phyloP scores from a whole-genome alignment of 1,140 invertebrate genomes.

The Stegodyphus dumicola region DNA sequence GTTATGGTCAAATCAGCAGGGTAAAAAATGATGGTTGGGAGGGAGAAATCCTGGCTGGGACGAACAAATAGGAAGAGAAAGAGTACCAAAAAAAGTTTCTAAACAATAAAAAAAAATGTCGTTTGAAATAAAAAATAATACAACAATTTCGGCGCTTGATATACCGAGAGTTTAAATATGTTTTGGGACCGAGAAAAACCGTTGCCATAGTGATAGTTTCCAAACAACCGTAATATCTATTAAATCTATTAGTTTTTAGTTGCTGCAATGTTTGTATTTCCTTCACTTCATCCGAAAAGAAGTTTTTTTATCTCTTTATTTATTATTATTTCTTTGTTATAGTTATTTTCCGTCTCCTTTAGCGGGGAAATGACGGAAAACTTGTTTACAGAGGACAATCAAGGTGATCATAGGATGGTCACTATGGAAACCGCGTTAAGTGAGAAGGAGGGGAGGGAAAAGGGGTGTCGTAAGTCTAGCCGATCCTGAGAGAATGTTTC shows the following conservation, averaged over 20 bases:
- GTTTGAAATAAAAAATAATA: conserved; percentile 45
- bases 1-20: neutral
- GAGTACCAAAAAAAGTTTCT: conserved; percentile 22
- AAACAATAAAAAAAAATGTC: conserved; percentile 21
- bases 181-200: conserved; percentile 36
- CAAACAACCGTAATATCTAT: conserved; percentile 61
- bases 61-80: neutral
- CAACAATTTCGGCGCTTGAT: conserved; percentile 35
- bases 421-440: conserved; percentile 30
- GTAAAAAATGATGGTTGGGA: neutral
- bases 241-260: conserved; percentile 61
- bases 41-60: neutral
- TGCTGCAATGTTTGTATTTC: conserved; percentile 36
- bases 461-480: neutral
- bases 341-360: conserved; percentile 48
- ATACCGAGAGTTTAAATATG: conserved; percentile 53
- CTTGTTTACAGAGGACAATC: conserved; percentile 54
- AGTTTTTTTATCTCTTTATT: neutral
- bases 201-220: conserved; percentile 49
- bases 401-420: conserved; percentile 54
- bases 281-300: neutral
- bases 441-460: neutral
- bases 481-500: conserved; percentile 3
- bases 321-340: conserved; percentile 10
- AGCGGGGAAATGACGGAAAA: conserved; percentile 31